Percentiles rank a stretch among this genome's conserved stretches.
Conservation (phyloP, 1,140 invertebrate genomes). For the Neuroterus valhalla region DNA sequence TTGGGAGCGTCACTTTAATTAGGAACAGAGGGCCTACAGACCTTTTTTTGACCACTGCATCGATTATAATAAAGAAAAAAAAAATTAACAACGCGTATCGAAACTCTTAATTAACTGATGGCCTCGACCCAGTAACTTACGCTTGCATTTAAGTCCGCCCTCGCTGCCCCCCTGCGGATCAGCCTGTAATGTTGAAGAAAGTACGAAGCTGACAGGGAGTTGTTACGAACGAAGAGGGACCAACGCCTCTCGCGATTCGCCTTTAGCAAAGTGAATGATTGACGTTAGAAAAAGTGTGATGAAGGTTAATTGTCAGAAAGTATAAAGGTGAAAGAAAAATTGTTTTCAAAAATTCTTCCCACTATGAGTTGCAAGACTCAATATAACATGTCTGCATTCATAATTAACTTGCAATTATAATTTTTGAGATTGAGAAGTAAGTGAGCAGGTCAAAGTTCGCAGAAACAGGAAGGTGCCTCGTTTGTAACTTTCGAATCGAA, state of each 20-base stretch:
- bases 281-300: constrained; percentile 5
- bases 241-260: constrained; percentile 26
- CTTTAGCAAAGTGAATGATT: constrained; percentile 16
- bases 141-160: constrained; percentile 44
- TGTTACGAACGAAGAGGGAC: constrained; percentile 13
- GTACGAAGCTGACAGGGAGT: constrained; percentile 18
- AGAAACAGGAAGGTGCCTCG: no score
- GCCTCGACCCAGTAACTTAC: constrained; percentile 49
- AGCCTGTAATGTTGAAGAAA: constrained; percentile 7
- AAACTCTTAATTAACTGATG: constrained; percentile 44
- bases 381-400: background rate
- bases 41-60: no score
- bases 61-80: background rate
- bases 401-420: background rate
- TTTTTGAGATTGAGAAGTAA: no score
- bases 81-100: constrained; percentile 29
- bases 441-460: no score
- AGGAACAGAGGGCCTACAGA: no score
- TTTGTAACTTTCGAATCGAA: no score
- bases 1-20: no score
- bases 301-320: background rate
- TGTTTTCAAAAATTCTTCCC: background rate
- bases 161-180: constrained; percentile 35
- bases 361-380: background rate
- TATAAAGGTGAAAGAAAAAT: constrained; percentile 4